Evolutionary conservation across 2,113 vertebrate species (phyloP), one percentile per base, ranked within the genome.

Genomic region (Gymnarchus niloticus): DNA sequence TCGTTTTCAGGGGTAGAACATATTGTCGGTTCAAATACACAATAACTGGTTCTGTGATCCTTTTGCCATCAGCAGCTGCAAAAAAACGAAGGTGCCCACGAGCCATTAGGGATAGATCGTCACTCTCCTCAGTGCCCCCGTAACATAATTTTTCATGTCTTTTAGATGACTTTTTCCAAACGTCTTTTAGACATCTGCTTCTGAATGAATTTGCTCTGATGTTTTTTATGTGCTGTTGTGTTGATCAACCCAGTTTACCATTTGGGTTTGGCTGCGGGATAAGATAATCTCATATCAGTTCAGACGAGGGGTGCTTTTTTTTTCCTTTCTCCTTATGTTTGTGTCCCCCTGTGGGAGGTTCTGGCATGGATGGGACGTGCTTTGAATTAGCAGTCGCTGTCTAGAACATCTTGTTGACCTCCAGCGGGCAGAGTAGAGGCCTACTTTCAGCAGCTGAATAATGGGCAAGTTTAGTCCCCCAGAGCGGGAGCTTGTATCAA

Each of bases 271-370:
- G 41, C 44, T 51, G 78, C 12, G 19, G 19, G 48, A 52, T 12
- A 51, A 3, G 44, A 81, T 81, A 48, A 83, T 73, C 77, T 52
- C 56, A 41, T 81, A 76, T 76, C 69, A 76, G 69, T 0, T 0
- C 37, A 84, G 61, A 83, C 44, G 59, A 81, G 76, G 87, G 84
- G 88, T 89, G 52, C 83, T 87, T 81, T 89, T 81, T 69, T 28
- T 61, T 25, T 56, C 83, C 19, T 81, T 33, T 81, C 44, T 81
- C 33, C 41, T 46, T 41, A 41, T 48, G n/a, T 84, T 81, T 87
- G 57, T 85, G 41, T 65, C 56, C n/a, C 56, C 44, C 25, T 56
- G 56, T 44, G 41, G 25, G 57, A 65, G 83, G 7, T 54, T 44
- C 25, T 41, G 41, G 57, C 57, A 49, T 25, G 86, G 84, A 52